Base-by-base conservation (phyloP, 2,113 vertebrate species). In the Talpa occidentalis region DNA sequence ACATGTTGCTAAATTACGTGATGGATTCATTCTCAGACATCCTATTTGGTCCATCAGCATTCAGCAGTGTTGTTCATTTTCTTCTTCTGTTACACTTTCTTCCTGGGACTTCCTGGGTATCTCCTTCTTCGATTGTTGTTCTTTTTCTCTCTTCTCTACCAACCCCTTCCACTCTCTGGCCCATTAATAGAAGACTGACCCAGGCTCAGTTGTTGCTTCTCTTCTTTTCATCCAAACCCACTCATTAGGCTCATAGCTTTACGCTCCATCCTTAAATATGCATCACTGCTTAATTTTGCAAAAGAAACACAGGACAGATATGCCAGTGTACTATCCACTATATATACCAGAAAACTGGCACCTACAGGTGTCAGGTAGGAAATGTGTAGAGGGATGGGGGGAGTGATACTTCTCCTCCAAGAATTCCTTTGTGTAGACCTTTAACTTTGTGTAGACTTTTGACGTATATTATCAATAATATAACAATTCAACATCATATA, bases 261-360 rank as follows among this genome's bases (percentile, higher is more conserved):
- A 84, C 72, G 42, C 19, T 17, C 21, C 49, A 32, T 52, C 19
- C 74, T 77, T 76, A 62, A 89, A 81, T n/a, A 84, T 16, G 49
- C 26, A 21, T 7, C 0, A 10, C 17, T 35, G 16, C n/a, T 81
- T 64, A 89, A 24, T 88, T 91, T 35, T 69, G 26, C 32, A n/a
- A 90, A 82, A 83, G 49, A 85, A 83, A 91, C 70, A 83, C 15
- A 78, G 42, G 12, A n/a, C 89, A 66, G 52, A 64, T 28, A 56
- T 28, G 66, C 40, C 37, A 66, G 40, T 30, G 70, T 35, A 44
- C 40, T 56, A 56, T 22, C 17, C 5, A 56, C 54, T 56, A 56
- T 22, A 22, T 56, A 56, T 56, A 56, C 54, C 54, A 69, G 35
- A 14, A 35, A 60, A 62, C 5, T n/a, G n/a, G 62, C 21, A 56